Conservation (phyloP, 64 coral and sea anemone species). For the Montipora sp. region DNA sequence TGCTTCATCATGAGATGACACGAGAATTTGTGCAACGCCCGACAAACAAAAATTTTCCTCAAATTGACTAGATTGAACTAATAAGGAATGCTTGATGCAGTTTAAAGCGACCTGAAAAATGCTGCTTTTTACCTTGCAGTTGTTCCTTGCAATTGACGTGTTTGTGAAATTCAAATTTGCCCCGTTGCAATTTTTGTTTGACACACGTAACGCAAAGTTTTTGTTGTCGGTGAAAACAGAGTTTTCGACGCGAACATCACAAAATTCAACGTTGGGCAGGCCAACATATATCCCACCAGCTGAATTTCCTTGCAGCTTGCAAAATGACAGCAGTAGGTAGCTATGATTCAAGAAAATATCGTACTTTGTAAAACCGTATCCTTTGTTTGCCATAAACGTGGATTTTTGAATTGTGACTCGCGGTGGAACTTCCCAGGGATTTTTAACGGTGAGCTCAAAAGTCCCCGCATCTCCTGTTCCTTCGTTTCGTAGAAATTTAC, state of each 20-base stretch:
- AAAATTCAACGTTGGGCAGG: too few relatives aligned
- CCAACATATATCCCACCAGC: neutral
- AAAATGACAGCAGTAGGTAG: neutral
- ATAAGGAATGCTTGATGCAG: neutral
- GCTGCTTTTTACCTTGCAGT: neutral
- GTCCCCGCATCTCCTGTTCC: neutral
- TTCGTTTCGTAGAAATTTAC: neutral
- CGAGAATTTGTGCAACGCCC: neutral
- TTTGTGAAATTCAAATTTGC: neutral
- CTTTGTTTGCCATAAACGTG: slow-evolving; percentile 5
- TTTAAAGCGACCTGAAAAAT: neutral
- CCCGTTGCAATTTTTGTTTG: neutral
- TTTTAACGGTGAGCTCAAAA: neutral
- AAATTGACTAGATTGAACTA: neutral
- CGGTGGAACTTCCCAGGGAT: neutral
- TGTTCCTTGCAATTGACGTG: neutral
- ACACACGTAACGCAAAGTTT: neutral
- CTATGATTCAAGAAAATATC: neutral
- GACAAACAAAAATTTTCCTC: slow-evolving; percentile 15
- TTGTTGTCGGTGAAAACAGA: slow-evolving; percentile 2
- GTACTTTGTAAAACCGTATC: neutral
- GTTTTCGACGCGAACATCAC: neutral
- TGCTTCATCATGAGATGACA: neutral
- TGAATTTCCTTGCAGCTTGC: neutral
- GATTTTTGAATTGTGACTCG: neutral